Evolutionary conservation across 2,113 vertebrate genomes (phyloP).

Genomic region (Morone saxatilis): DNA sequence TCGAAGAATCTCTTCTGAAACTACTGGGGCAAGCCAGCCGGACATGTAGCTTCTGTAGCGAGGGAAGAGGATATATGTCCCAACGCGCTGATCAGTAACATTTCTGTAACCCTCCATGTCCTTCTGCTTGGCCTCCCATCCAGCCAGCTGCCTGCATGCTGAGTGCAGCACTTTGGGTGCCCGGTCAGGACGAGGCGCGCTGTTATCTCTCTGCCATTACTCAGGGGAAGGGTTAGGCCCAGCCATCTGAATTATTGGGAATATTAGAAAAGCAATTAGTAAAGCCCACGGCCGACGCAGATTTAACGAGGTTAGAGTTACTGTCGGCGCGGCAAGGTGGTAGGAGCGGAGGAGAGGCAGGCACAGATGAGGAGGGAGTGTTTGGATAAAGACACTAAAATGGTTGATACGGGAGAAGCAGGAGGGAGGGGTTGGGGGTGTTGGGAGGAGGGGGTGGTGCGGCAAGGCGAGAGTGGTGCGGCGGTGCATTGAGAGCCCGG

Average conservation of each 20-base stretch:
- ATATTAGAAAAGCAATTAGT: constrained; percentile 82
- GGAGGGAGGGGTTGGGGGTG: constrained; percentile 5
- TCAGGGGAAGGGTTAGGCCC: constrained; percentile 53
- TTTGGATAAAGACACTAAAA: constrained; percentile 59
- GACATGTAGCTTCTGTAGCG: not conserved
- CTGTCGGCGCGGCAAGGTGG: constrained; percentile 23
- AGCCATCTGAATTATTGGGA: constrained; percentile 74
- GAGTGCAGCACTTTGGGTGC: constrained; percentile 62
- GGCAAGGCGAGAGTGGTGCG: constrained; percentile 11
- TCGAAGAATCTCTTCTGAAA: not conserved
- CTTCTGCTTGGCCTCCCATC: constrained; percentile 48
- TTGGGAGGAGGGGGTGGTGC: not conserved
- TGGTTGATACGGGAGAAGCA: constrained; percentile 29
- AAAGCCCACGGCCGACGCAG: constrained; percentile 43
- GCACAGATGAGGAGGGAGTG: constrained; percentile 31
- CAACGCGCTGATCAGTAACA: constrained; percentile 38
- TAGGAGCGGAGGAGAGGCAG: not conserved
- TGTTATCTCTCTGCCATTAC: constrained; percentile 67
- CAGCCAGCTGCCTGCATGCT: constrained; percentile 58
- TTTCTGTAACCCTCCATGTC: constrained; percentile 51
- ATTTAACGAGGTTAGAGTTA: constrained; percentile 74
- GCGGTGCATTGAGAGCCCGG: constrained; percentile 45
- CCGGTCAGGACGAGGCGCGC: constrained; percentile 36
- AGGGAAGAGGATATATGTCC: constrained; percentile 21
- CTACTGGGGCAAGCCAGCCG: not conserved